These are phyloP conservation scores for Sebastes fasciatus DNA, from an alignment of 2,113 vertebrate species.

Conservation along the genomic window DNA sequence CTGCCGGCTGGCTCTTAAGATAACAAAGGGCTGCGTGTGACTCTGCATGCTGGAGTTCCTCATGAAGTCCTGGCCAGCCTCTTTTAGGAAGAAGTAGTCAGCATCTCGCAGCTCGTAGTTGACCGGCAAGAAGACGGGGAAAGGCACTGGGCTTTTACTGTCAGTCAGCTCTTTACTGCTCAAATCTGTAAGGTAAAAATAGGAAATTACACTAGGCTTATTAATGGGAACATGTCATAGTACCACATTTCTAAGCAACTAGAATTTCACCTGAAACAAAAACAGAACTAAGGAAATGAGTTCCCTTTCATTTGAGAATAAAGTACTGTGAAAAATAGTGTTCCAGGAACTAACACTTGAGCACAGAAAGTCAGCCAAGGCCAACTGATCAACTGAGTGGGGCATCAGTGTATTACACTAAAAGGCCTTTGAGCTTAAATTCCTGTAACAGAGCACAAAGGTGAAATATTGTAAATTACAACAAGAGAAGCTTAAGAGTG, in stretches of 20 bases:
- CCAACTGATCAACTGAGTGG: constrained; percentile 69
- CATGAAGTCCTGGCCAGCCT: constrained; percentile 95
- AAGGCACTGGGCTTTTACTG: constrained; percentile 85
- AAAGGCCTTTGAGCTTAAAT: constrained; percentile 62
- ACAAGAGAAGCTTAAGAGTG: constrained; percentile 18
- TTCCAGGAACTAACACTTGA: constrained; percentile 18
- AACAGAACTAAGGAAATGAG: constrained; percentile 4
- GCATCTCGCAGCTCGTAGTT: constrained; percentile 88
- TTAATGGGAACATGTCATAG: not conserved
- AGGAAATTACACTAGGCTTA: not conserved
- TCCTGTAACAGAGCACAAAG: constrained; percentile 8
- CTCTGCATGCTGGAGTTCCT: constrained; percentile 93
- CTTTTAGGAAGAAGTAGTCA: constrained; percentile 91
- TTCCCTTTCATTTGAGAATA: not conserved
- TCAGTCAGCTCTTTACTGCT: constrained; percentile 88
- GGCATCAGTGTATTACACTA: constrained; percentile 67
- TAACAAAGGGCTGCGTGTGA: constrained; percentile 90
- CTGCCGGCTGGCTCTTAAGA: constrained; percentile 85
- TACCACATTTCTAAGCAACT: constrained; percentile 9
- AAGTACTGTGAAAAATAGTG: constrained; percentile 1
- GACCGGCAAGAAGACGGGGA: constrained; percentile 90
- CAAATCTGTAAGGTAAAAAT: constrained; percentile 81
- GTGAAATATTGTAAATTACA: constrained; percentile 46
- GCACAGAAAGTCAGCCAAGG: constrained; percentile 35
- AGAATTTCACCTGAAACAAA: constrained; percentile 38